These are phyloP conservation scores for Polymixis lichenea DNA, from an alignment of 2,888 invertebrate species.

Conservation along the genomic window DNA sequence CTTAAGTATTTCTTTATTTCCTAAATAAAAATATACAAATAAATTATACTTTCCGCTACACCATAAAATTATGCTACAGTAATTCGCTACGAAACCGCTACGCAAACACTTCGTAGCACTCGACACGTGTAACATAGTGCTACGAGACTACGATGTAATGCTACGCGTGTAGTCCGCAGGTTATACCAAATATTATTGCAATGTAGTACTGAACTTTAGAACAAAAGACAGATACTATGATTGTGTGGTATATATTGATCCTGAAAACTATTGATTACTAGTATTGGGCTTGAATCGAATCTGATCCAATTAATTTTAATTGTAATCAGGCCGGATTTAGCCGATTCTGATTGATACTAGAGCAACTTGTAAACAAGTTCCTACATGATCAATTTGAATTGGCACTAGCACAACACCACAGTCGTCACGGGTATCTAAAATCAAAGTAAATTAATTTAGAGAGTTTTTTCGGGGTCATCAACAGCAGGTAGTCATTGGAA, in stretches of 20 bases:
- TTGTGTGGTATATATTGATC: not conserved
- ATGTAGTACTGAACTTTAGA: not conserved
- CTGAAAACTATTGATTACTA: conserved; percentile 14
- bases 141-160: conserved; percentile 27
- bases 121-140: conserved; percentile 11
- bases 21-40: too few species aligned
- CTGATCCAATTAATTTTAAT: conserved; percentile 17
- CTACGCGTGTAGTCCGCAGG: conserved; percentile 12
- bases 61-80: conserved; percentile 29
- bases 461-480: too few species aligned
- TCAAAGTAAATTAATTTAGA: too few species aligned
- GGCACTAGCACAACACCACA: too few species aligned
- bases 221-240: not conserved
- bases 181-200: conserved; percentile 6
- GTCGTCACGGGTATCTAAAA: too few species aligned
- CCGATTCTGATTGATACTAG: not conserved
- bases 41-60: not conserved
- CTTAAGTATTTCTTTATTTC: too few species aligned
- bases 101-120: conserved; percentile 53
- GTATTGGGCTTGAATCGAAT: not conserved
- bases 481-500: too few species aligned
- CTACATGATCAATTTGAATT: too few species aligned
- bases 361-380: not conserved
- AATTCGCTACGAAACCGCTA: conserved; percentile 51
- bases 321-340: not conserved